Evolutionary conservation across 2,113 vertebrate genomes (phyloP).

Genomic region (Gavia stellata): DNA sequence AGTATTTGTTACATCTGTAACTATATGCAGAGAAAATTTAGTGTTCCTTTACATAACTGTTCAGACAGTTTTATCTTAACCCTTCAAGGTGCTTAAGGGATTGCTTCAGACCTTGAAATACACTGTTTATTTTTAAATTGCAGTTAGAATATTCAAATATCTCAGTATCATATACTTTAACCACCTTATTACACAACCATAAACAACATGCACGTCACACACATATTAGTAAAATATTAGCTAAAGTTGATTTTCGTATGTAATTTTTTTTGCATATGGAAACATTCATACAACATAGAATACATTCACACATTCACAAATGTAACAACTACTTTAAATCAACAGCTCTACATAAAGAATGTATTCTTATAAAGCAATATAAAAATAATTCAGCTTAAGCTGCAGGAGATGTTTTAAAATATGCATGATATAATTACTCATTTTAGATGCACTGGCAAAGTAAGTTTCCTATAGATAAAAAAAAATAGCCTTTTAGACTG

Average conservation of each 20-base stretch:
- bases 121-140: not conserved
- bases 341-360: not conserved
- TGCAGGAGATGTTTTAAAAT: not conserved
- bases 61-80: not conserved
- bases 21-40: not conserved
- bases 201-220: not conserved
- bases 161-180: not conserved
- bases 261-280: not conserved
- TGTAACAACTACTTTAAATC: not conserved
- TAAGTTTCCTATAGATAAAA: not conserved
- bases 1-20: not conserved
- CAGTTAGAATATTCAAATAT: not conserved
- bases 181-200: not conserved
- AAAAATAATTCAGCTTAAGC: not conserved
- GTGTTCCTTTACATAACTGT: not conserved
- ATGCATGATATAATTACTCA: not conserved
- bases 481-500: not conserved
- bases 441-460: not conserved
- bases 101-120: not conserved
- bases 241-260: not conserved
- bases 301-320: not conserved
- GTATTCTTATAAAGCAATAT: not conserved
- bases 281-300: not conserved
- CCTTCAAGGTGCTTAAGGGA: not conserved
- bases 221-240: not conserved